phyloP scores from a whole-genome alignment of 2,888 invertebrate species.

The Eupithecia inturbata region DNA sequence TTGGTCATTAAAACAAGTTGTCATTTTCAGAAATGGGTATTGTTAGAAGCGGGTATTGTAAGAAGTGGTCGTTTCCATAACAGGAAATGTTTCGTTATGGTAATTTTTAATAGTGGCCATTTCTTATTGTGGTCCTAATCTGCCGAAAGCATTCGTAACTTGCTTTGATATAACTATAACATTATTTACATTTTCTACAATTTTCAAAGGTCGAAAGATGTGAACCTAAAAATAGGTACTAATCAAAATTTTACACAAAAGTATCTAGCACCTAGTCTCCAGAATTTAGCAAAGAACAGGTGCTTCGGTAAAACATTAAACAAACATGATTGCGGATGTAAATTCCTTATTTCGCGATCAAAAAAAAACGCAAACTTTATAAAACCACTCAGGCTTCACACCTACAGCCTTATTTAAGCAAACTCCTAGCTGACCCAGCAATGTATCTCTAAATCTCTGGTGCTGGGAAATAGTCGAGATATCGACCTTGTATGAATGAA shows the following conservation, averaged over 20 bases:
- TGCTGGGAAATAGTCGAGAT: constrained; percentile 25
- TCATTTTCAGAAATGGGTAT: no score
- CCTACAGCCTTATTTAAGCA: neutral
- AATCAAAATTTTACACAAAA: neutral
- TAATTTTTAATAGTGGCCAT: no score
- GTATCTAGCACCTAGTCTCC: neutral
- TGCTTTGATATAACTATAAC: neutral
- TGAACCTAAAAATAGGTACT: no score
- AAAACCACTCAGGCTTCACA: constrained; percentile 7
- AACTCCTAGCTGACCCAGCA: constrained; percentile 25
- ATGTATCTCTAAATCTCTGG: constrained; percentile 25
- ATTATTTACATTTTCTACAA: neutral
- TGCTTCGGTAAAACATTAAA: constrained; percentile 14
- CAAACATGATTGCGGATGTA: constrained; percentile 26
- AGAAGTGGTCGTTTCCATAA: no score
- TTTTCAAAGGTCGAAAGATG: neutral
- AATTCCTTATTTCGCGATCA: constrained; percentile 11
- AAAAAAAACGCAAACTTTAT: constrained; percentile 9
- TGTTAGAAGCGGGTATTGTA: no score
- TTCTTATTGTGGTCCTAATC: no score
- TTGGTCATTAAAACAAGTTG: no score
- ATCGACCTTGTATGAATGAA: constrained; percentile 43
- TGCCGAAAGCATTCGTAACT: no score
- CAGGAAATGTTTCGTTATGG: no score
- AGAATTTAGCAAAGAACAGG: constrained; percentile 9